A percentile compares a stretch with the other conserved stretches of the same genome.
Conservation (phyloP, 2,113 vertebrate species). For the Nesoenas mayeri region DNA sequence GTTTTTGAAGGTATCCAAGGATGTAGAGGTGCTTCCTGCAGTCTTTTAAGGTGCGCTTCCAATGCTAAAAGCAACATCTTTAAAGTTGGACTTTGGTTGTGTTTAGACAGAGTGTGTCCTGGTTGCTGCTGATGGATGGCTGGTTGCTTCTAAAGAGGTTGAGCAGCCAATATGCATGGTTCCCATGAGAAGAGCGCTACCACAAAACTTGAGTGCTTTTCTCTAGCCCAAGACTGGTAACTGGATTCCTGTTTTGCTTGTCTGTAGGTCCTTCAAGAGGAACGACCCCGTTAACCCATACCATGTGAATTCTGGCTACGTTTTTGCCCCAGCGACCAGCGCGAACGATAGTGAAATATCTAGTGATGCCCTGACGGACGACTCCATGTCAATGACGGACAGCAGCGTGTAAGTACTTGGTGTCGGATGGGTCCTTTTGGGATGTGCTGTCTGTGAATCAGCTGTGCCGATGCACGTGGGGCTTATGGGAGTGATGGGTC, state of each 20-base stretch:
- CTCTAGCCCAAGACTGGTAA: neutral
- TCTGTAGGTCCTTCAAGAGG: conserved; percentile 87
- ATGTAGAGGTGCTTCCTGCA: neutral
- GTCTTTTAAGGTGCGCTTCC: neutral
- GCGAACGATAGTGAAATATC: conserved; percentile 97
- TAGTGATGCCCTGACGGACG: conserved; percentile 94
- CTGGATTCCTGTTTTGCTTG: neutral
- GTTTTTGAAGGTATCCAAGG: neutral
- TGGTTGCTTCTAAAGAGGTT: neutral
- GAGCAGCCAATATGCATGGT: accelerated
- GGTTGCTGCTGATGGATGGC: neutral
- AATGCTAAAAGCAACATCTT: neutral
- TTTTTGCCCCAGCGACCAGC: conserved; percentile 90
- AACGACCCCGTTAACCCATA: conserved; percentile 82
- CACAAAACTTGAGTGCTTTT: neutral
- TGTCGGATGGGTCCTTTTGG: accelerated
- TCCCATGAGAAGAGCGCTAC: neutral
- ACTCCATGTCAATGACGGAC: conserved; percentile 95
- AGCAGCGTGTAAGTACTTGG: conserved; percentile 90
- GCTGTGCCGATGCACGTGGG: neutral
- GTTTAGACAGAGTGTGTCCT: neutral
- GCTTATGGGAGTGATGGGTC: neutral
- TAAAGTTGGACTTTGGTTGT: neutral
- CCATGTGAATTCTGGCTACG: conserved; percentile 86
- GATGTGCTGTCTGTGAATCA: accelerated